Evolutionary conservation across 1,140 invertebrate species (phyloP), one percentile per base, ranked within the genome.

Genomic region (Conus ventricosus): DNA sequence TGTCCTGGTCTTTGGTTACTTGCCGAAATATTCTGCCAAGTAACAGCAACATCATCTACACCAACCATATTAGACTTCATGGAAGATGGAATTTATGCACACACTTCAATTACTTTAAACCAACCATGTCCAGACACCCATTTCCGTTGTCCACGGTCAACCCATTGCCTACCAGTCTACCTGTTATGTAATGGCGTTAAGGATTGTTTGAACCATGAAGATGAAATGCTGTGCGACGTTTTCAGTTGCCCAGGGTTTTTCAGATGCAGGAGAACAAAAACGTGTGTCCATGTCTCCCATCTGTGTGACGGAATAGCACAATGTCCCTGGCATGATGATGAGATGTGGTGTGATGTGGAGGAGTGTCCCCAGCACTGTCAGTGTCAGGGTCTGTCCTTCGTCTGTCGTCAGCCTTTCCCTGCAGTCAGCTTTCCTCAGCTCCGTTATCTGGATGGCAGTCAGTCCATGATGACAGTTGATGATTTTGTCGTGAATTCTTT

Each of bases 331-430:
- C 75, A 80, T 27, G 88, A 89, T 60, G 85, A 91, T 60, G 88
- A 89, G 25, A 23, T 80, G 78, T 78, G 25, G 25, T 90, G 87
- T 83, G 63, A 88, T 55, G 25, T 85, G 55, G 60, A 67, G 7
- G 23, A 57, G 15, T 85, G 84, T 85, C 84, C 84, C 94, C 92
- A 57, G 93, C 80, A 27, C 23, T 90, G 88, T 82, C n/a, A 54
- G 11, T 90, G 85, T 85, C 60, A 55, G 67, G 85, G 78, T 57
- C 57, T 67, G 57, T 51, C 85, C 23, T 71, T 88, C 39, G 81
- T 60, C 15, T 89, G 88, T 25, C 11, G 57, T 27, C 67, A 55
- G 27, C 13, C 57, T 57, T 81, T 88, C 39, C 54, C 53, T 17
- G 71, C 67, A 20, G 39, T 20, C 4, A 39, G n/a, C 39, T 84